Evolutionary conservation across 2,797 vertebrate species (phyloP), one percentile per base, ranked within the genome.

Genomic region (Hydrophis major): DNA sequence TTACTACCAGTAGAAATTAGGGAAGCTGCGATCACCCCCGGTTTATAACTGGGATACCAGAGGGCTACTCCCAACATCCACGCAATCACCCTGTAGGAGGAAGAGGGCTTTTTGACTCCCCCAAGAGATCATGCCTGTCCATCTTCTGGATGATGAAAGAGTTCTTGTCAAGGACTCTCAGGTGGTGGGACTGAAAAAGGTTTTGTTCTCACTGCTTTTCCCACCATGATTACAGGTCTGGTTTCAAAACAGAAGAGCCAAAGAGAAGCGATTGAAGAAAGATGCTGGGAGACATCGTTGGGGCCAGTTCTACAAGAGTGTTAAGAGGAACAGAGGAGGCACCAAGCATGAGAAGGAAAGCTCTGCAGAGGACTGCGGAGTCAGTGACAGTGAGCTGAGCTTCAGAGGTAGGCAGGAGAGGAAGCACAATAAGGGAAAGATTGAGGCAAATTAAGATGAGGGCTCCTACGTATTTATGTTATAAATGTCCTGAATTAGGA

Each of bases 371-470:
- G 99, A 99, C 66, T 99, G 98, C n/a, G 99, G 99, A 11, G 98
- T 99, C 93, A 99, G 99, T 32, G 99, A 99, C 98, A 99, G 99
- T n/a, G 99, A 99, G 94, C 98, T 99, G 94, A 99, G 99, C 97
- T 99, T 99, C 98, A 98, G 99, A 97, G 99, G 99, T 99, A 97
- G 94, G 97, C 74, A 78, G 92, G 94, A 92, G 22, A 61, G 63
- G 89, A 0, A 14, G 37, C 2, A 10, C 4, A 61, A 32, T 42
- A 12, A 27, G 74, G 66, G 59, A 32, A 90, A 3, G 25, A 18
- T 4, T 14, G 4, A 4, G 42, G 2, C 28, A 59, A 47, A 47
- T 83, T 27, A 74, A 87, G 20, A 53, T 2, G 10, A 14, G 91
- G 37, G 20, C 25, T 28, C 42, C 4, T 1, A 53, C 1, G 50